These are phyloP conservation scores for Syngnathus typhle DNA, from an alignment of 2,113 vertebrate species.

Conservation along the genomic window DNA sequence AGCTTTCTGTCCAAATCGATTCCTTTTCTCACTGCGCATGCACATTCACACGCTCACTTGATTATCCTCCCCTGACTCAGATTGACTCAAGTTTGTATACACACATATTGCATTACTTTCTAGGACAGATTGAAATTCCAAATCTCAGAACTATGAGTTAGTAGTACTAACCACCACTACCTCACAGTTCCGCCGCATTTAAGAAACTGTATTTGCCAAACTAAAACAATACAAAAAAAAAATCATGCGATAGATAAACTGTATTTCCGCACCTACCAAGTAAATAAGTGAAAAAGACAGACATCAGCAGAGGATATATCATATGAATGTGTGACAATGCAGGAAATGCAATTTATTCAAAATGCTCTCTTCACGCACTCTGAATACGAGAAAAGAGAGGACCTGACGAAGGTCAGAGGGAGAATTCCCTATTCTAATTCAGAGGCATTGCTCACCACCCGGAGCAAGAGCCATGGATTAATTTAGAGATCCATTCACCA, in stretches of 20 bases:
- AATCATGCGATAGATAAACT: no score
- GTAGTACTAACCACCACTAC: no score
- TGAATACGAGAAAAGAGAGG: constrained; percentile 42
- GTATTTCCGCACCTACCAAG: not conserved
- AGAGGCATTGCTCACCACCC: constrained; percentile 38
- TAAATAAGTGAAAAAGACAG: constrained; percentile 8
- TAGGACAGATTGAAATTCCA: constrained; percentile 2
- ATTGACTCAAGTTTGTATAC: constrained; percentile 7
- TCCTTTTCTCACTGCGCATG: constrained; percentile 8
- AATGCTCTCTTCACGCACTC: constrained; percentile 43
- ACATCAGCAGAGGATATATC: constrained; percentile 16
- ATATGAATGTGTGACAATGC: constrained; percentile 31
- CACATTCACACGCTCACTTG: not conserved
- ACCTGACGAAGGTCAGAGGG: constrained; percentile 57
- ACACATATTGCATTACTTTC: constrained; percentile 19
- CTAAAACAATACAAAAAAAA: no score
- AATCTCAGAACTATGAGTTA: no score
- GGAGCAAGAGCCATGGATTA: constrained; percentile 56
- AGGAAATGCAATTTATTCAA: constrained; percentile 41
- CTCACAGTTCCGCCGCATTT: no score
- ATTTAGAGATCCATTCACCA: constrained; percentile 65
- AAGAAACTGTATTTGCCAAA: not conserved
- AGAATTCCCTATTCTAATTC: constrained; percentile 58
- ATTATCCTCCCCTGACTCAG: not conserved
- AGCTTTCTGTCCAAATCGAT: constrained; percentile 28